A percentile compares a stretch with the other conserved stretches of the same genome.
Evolutionary conservation across 2,888 invertebrate genomes (phyloP).

Genomic region (Brachycybe producta): DNA sequence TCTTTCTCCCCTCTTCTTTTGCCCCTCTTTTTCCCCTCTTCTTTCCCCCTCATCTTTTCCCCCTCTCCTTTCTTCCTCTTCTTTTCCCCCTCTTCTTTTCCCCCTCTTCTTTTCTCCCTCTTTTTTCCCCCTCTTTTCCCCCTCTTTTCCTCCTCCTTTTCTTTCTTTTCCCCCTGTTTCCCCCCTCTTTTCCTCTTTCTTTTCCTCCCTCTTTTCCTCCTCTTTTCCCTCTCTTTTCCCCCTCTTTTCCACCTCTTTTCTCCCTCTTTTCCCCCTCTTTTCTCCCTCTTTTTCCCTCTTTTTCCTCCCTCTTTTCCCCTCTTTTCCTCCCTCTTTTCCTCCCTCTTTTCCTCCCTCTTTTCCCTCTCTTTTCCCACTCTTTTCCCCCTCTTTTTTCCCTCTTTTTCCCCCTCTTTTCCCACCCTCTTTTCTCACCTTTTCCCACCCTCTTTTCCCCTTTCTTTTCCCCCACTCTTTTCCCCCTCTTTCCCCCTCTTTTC

Average conservation of each 20-base stretch:
- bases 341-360: not conserved
- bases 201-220: no score
- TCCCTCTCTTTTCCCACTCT: not conserved
- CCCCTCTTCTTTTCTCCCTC: no score
- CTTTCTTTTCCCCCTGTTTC: no score
- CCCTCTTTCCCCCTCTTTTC: not conserved
- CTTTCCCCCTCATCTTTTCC: no score
- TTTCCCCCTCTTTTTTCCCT: not conserved
- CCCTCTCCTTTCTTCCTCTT: no score
- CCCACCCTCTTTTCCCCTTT: slow-evolving; percentile 1
- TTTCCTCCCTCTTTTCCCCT: not conserved
- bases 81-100: no score
- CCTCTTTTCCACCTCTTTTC: not conserved
- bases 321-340: not conserved
- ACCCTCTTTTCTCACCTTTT: not conserved
- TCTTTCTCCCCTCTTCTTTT: no score
- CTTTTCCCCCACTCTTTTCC: not conserved
- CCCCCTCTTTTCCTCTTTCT: no score
- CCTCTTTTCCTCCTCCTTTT: no score
- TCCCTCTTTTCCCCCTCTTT: not conserved
- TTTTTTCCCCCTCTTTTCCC: no score
- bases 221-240: no score
- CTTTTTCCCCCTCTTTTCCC: not conserved
- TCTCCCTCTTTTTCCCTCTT: not conserved
- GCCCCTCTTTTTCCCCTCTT: no score